These are phyloP conservation scores for Drosophila ficusphila DNA, from an alignment of 1,140 invertebrate species.

Conservation along the genomic window DNA sequence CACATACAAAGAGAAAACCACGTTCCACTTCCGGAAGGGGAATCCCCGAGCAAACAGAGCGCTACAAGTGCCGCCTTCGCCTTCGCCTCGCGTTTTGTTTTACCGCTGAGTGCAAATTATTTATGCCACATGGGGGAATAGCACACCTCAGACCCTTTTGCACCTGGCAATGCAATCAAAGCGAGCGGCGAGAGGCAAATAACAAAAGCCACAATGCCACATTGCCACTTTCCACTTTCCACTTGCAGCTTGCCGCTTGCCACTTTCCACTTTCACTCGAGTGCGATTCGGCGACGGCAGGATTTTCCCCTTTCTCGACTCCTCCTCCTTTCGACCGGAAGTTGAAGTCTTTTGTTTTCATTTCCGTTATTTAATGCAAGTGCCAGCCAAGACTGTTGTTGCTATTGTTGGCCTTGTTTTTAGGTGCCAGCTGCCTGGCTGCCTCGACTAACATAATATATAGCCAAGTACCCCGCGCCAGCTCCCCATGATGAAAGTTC, in stretches of 20 bases:
- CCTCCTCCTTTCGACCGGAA: conserved; percentile 43
- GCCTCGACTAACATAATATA: conserved; percentile 75
- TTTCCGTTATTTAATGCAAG: conserved; percentile 80
- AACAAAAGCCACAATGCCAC: conserved; percentile 70
- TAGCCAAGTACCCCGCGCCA: conserved; percentile 28
- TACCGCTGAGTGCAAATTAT: conserved; percentile 74
- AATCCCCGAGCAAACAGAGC: conserved; percentile 29
- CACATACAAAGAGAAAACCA: background rate
- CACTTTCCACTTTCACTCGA: conserved; percentile 74
- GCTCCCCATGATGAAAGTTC: conserved; percentile 35
- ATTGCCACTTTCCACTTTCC: conserved; percentile 54
- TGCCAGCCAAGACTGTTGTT: conserved; percentile 53
- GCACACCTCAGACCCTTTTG: conserved; percentile 1
- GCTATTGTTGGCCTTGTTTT: conserved; percentile 34
- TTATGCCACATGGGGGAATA: conserved; percentile 69
- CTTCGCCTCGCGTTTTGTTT: conserved; percentile 56
- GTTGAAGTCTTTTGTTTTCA: conserved; percentile 81
- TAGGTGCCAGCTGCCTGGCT: conserved; percentile 59
- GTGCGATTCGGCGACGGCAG: conserved; percentile 56
- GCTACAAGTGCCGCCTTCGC: conserved; percentile 63
- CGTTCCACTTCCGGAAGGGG: conserved; percentile 1
- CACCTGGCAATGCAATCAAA: conserved; percentile 70
- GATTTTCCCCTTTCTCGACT: conserved; percentile 3
- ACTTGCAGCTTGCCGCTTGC: conserved; percentile 46
- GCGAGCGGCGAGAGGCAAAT: conserved; percentile 50